Base-by-base conservation (phyloP, 2,888 invertebrate genomes). In the Callyntrura sp. region DNA sequence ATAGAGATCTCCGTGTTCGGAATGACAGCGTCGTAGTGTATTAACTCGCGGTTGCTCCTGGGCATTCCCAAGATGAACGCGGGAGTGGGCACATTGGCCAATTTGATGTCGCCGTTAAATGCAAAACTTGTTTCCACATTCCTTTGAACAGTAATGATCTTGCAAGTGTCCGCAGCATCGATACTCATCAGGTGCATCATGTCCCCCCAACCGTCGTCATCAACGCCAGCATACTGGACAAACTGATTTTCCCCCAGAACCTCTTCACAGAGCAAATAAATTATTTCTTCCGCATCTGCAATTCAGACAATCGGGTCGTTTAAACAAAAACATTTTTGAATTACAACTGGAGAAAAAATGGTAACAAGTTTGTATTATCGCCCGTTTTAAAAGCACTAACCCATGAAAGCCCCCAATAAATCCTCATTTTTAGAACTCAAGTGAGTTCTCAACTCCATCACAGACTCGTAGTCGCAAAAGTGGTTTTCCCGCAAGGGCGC, bases 1-100 rank as follows among this genome's bases (percentile, higher is more conserved):
- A 90, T 48, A 14, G 62, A 28, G 4, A 91, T 17, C 2, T 55
- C 89, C 48, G 17, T 11, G 45, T 87, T 90, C 12, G 92, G 91
- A 51, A 92, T 78, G 14, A 92, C 76, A 11, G 90, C 92, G 35
- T 90, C 73, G 48, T 91, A 92, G 14, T 90, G 88, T 0, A 90
- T 78, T 8, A 91, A 45, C 17, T 85, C 84, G 8, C 85, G 60
- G n/a, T 90, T 79, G 14, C 83, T 62, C 11, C 91, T 23, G n/a
- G 92, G 92, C 78, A 92, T 90, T 62, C 91, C 89, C 4, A 92
- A 48, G 70, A 92, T 76, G 2, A 92, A 35, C 8, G 90, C 91
- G 43, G 92, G 92, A 14, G 45, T 92, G 0, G 92, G 92, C 12
- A 89, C 82, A 4, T 62, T 60, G 35, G 87, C 65, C 17, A 92